These are phyloP conservation scores for Sebastiscus albofasciatus DNA, from an alignment of 2,797 vertebrate species.

Conservation along the genomic window DNA sequence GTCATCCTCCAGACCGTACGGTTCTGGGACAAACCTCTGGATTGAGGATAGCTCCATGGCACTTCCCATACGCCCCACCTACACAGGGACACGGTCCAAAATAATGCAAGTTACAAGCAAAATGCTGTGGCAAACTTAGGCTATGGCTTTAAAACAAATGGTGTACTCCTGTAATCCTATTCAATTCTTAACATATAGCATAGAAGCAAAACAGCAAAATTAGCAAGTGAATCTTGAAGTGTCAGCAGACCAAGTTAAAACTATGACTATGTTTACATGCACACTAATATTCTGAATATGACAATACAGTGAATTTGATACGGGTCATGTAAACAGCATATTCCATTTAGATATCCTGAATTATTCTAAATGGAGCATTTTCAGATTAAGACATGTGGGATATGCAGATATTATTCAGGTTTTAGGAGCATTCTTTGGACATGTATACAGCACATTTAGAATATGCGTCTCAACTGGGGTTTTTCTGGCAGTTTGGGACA, in stretches of 20 bases:
- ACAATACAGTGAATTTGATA: no score
- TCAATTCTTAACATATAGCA: not conserved
- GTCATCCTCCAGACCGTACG: constrained; percentile 93
- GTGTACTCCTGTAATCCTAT: not conserved
- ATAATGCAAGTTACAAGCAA: not conserved
- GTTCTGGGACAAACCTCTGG: constrained; percentile 89
- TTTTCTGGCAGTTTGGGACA: no score
- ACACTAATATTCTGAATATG: not conserved
- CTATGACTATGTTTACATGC: no score
- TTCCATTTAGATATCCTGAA: no score
- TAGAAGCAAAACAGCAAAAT: not conserved
- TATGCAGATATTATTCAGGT: no score
- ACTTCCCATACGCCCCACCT: constrained; percentile 89
- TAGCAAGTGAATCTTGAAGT: not conserved
- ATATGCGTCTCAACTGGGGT: no score
- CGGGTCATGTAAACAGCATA: no score
- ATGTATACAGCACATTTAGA: no score
- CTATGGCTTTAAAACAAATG: not conserved
- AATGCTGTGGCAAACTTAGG: not conserved
- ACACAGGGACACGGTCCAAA: not conserved
- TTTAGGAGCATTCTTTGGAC: no score
- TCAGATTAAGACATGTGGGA: no score
- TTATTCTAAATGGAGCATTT: no score
- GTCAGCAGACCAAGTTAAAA: not conserved
- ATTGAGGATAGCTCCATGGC: constrained; percentile 88